A percentile compares a stretch with the other conserved stretches of the same genome.
phyloP scores from a whole-genome alignment of 2,113 vertebrate genomes.

The Bos indicus region DNA sequence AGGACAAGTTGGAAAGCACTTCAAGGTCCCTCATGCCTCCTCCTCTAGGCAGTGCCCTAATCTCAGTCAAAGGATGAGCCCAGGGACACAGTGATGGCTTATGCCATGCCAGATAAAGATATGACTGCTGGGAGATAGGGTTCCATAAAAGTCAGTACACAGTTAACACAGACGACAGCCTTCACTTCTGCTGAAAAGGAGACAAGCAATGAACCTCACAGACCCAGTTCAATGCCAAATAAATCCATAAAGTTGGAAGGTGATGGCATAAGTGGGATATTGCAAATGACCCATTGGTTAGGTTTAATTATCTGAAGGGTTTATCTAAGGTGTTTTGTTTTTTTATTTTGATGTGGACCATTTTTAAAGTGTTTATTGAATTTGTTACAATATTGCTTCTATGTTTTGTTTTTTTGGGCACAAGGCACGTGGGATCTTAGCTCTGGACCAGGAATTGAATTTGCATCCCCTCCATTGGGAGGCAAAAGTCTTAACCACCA shows the following conservation, averaged over 20 bases:
- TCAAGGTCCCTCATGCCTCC: background rate
- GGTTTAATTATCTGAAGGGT: background rate
- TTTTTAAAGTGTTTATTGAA: background rate
- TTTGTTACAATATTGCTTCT: background rate
- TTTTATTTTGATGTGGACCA: background rate
- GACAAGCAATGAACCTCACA: background rate
- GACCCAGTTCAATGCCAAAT: background rate
- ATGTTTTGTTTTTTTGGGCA: background rate
- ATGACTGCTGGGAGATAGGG: background rate
- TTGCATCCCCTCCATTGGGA: background rate
- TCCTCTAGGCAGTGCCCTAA: background rate
- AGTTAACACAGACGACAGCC: background rate
- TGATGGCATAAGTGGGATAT: background rate
- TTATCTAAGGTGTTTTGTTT: background rate
- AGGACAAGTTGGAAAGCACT: background rate
- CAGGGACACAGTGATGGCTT: background rate
- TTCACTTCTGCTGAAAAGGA: background rate
- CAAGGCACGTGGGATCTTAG: background rate
- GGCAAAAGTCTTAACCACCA: background rate
- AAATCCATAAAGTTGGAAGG: background rate
- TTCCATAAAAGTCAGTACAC: background rate
- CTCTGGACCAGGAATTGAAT: background rate
- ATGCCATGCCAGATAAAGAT: background rate
- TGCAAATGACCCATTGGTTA: background rate
- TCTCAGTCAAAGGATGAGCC: background rate